These are phyloP conservation scores for Penaeus vannamei DNA, from an alignment of 1,140 invertebrate species.

Conservation along the genomic window DNA sequence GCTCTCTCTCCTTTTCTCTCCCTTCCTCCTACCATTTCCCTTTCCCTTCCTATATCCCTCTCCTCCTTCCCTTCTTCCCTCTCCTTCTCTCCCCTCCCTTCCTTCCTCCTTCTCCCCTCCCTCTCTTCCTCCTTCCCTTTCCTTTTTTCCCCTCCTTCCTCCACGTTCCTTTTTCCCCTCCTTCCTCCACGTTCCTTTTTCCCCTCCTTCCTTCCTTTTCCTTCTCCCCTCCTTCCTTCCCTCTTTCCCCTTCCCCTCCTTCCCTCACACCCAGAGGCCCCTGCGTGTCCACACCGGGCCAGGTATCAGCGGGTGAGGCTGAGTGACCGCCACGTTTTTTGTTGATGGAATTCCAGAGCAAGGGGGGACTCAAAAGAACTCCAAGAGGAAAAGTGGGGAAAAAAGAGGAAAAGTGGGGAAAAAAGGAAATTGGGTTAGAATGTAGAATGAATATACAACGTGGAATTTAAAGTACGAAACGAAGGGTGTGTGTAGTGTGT, in stretches of 20 bases:
- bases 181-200: neutral
- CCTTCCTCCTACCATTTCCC: neutral
- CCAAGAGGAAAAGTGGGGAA: no score
- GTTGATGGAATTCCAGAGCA: no score
- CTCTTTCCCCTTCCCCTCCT: neutral
- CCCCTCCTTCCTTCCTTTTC: neutral
- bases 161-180: neutral
- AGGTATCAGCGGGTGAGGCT: no score
- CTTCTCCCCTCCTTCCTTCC: neutral
- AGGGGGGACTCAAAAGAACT: no score
- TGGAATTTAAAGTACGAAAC: neutral
- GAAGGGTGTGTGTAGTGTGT: no score
- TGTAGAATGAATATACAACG: neutral
- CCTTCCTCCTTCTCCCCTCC: neutral
- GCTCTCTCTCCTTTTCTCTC: slow-evolving; percentile 1
- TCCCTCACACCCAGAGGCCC: neutral
- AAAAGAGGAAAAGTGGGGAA: no score
- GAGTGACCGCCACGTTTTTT: no score
- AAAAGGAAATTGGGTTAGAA: neutral
- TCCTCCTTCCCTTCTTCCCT: neutral
- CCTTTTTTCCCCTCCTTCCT: neutral
- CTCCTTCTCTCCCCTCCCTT: neutral
- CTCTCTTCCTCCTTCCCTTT: neutral
- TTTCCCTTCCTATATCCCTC: neutral
- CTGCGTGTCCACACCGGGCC: no score